Evolutionary conservation across 2,113 vertebrate genomes (phyloP).

Genomic region (Leptocoma aspasia): DNA sequence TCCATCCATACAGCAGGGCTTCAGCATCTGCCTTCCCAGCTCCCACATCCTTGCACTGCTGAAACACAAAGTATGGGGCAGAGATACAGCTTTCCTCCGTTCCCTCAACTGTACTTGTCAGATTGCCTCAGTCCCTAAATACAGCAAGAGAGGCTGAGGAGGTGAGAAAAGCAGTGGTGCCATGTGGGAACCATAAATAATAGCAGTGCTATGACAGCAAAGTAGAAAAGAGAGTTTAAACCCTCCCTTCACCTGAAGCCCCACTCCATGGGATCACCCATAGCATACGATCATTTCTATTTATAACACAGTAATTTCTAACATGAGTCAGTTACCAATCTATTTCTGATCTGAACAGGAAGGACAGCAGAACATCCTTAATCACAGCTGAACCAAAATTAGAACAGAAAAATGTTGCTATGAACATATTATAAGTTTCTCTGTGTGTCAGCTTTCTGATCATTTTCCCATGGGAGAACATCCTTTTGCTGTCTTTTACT

Average conservation of each 20-base stretch:
- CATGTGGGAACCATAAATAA: conserved; percentile 15
- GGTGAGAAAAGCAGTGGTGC: background rate
- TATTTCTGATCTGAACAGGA: conserved; percentile 59
- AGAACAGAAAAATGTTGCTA: conserved; percentile 52
- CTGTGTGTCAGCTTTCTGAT: too few relatives aligned
- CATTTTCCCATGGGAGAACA: too few relatives aligned
- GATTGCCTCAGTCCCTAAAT: conserved; percentile 8
- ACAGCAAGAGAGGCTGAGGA: background rate
- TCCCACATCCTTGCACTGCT: background rate
- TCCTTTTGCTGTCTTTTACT: too few relatives aligned
- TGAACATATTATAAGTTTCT: too few relatives aligned
- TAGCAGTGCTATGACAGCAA: background rate
- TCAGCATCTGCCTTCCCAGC: background rate
- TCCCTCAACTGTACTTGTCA: background rate
- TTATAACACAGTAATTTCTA: conserved; percentile 49
- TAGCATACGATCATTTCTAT: background rate
- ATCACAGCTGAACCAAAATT: conserved; percentile 56
- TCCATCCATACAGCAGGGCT: background rate
- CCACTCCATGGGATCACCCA: conserved; percentile 15
- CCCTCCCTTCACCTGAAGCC: conserved; percentile 24
- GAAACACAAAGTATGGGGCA: background rate
- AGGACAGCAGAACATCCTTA: conserved; percentile 33
- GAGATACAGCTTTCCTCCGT: background rate
- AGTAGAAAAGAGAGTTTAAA: background rate
- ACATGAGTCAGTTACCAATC: conserved; percentile 55